Evolutionary conservation across 2,888 invertebrate species (phyloP), one percentile per base, ranked within the genome.

Genomic region (Melieria picta): DNA sequence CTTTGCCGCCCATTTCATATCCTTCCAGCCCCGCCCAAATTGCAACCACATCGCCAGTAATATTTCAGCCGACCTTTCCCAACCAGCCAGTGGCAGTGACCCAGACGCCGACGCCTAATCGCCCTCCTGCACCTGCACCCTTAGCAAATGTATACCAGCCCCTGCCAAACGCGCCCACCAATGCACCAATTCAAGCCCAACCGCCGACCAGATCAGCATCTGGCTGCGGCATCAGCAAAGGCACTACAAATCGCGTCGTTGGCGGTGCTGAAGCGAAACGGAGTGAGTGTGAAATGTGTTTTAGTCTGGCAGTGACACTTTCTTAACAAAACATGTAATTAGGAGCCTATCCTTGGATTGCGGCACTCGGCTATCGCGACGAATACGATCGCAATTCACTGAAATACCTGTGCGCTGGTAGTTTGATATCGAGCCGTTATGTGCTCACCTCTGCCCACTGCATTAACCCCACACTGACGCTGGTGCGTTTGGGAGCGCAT

Each of bases 271-370:
- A 82, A 13, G 81, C 83, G 0, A 76, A 79, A 71, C 78, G 75
- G 69, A 85, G 87, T 85, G 60, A 72, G 69, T 30, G 9, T 47
- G 45, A 50, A 58, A 9, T 46, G 0, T 46, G 42, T n/a, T 3
- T 6, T 50, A 7, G 42, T 47, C 5, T 43, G 10, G 10, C 10
- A 16, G 47, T 45, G 62, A 4, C 13, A 48, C n/a, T 64, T 57
- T 10, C 10, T 10, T 11, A 70, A 65, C 47, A 5, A n/a, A 74
- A 75, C 56, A 70, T n/a, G n/a, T 46, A 13, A 63, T 5, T 16
- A 70, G 94, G 93, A 43, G 89, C 91, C 62, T 93, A 93, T 91
- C 94, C 94, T 0, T 95, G 94, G 94, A 91, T 94, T 89, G 94
- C 93, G 1, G 93, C 93, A 9, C 91, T 94, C 75, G 93, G 91